Evolutionary conservation across 2,113 vertebrate species (phyloP).

Genomic region (Porphyrio hochstetteri): DNA sequence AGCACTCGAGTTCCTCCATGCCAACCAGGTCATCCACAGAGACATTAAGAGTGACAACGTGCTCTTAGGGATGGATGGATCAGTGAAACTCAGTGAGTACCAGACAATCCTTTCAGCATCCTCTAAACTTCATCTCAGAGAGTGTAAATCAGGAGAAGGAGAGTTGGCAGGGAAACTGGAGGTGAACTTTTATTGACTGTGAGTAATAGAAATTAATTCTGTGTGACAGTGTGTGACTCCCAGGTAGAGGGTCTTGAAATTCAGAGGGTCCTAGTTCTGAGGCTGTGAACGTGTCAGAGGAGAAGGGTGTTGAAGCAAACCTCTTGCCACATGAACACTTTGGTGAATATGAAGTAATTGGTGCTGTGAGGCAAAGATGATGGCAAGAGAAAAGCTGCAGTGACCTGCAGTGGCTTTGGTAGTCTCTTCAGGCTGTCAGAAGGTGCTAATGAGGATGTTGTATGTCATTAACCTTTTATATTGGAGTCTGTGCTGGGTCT

Average conservation of each 20-base stretch:
- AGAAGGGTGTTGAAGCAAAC: neutral
- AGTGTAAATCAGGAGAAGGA: fast-evolving
- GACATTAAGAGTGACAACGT: conserved; percentile 99
- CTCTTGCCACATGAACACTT: neutral
- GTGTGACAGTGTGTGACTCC: fast-evolving
- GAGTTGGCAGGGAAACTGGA: neutral
- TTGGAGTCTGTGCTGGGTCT: neutral
- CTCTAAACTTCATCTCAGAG: neutral
- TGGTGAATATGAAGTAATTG: neutral
- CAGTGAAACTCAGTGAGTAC: conserved; percentile 96
- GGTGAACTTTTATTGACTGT: neutral
- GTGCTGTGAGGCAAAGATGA: neutral
- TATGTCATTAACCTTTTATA: neutral
- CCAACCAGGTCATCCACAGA: conserved; percentile 98
- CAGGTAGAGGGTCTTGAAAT: neutral
- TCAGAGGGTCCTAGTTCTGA: neutral
- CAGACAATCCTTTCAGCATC: neutral
- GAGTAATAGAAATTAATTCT: neutral
- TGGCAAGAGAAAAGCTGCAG: neutral
- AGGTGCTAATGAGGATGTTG: neutral
- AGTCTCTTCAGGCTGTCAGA: neutral
- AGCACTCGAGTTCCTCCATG: conserved; percentile 95
- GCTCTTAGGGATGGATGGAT: conserved; percentile 97
- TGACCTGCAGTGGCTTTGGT: neutral
- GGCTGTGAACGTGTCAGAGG: fast-evolving